A percentile compares a stretch with the other conserved stretches of the same genome.
These are phyloP conservation scores for Irena cyanogastra DNA, from an alignment of 2,113 vertebrate genomes.

Conservation along the genomic window DNA sequence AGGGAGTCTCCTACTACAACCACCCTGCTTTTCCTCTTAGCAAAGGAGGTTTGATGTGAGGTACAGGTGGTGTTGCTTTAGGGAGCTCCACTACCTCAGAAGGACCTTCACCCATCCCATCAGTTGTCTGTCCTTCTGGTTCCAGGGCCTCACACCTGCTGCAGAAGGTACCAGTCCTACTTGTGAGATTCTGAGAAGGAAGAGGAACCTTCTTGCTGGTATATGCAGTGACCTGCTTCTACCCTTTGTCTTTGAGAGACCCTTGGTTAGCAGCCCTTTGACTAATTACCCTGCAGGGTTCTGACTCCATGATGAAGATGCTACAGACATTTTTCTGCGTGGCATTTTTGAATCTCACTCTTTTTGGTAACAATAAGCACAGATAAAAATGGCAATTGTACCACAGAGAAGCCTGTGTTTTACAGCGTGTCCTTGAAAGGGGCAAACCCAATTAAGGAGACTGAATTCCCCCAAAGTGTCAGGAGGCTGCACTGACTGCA, in stretches of 20 bases:
- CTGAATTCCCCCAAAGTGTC: neutral
- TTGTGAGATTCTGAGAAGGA: neutral
- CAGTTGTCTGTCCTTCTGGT: neutral
- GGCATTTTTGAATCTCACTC: neutral
- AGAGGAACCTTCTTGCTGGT: neutral
- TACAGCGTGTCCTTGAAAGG: neutral
- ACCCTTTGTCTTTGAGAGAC: neutral
- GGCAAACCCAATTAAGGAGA: accelerated
- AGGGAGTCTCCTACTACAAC: neutral
- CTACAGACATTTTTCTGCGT: neutral
- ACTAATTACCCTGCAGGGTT: neutral
- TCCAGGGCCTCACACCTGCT: neutral
- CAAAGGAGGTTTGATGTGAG: neutral
- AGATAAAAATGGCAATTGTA: neutral
- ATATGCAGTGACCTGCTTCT: neutral
- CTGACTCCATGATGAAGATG: neutral
- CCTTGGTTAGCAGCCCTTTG: neutral
- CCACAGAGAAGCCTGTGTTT: neutral
- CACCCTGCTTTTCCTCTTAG: neutral
- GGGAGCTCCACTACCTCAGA: neutral
- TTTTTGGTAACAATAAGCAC: neutral
- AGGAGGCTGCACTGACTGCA: neutral
- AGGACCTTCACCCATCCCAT: neutral
- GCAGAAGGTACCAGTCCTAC: neutral
- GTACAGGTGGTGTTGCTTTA: neutral